Base-by-base conservation (phyloP, 2,888 invertebrate species). In the Fissipunctia ypsillon region DNA sequence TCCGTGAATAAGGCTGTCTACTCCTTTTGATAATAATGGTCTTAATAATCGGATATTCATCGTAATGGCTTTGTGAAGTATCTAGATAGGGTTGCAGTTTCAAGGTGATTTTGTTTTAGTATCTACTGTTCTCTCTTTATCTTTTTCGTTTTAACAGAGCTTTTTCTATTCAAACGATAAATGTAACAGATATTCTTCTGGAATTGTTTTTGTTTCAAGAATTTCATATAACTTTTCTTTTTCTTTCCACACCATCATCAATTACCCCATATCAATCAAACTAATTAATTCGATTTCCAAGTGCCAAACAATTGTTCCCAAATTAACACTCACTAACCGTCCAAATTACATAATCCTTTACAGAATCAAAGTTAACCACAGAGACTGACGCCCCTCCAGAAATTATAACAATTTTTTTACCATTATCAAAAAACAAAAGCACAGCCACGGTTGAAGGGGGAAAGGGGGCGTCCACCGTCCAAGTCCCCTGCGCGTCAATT, bases 401-500 rank as follows among this genome's bases (percentile, higher is more conserved):
- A 81, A 78, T 76, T 82, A 82, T 80, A 82, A 79, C 70, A 86
- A 80, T 87, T 89, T 87, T 90, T 90, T 88, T 83, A 88, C 86
- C 85, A 88, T 87, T 89, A 91, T 92, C 90, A 92, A 89, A 93
- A 93, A 94, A 89, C 85, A 89, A 87, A 80, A 89, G 86, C 87
- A 87, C 84, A 87, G 84, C 84, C 85, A 82, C 84, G 82, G 82
- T 78, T 82, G 76, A 59, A 69, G 45, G 88, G 89, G 89, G 89
- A 89, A 84, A 87, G 88, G 88, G 88, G 89, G 89, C 89, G 90
- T 90, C 90, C 89, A 92, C 90, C 90, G 90, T 83, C 88, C 90
- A 84, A 91, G 92, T 92, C 92, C 93, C 93, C 93, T 91, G 91
- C 90, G 91, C 94, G 96, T 96, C 96, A 96, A 96, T 96, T 96